A percentile compares a stretch with the other conserved stretches of the same genome.
These are phyloP conservation scores for Acholoe squamosa DNA, from an alignment of 2,888 invertebrate species.

Conservation along the genomic window DNA sequence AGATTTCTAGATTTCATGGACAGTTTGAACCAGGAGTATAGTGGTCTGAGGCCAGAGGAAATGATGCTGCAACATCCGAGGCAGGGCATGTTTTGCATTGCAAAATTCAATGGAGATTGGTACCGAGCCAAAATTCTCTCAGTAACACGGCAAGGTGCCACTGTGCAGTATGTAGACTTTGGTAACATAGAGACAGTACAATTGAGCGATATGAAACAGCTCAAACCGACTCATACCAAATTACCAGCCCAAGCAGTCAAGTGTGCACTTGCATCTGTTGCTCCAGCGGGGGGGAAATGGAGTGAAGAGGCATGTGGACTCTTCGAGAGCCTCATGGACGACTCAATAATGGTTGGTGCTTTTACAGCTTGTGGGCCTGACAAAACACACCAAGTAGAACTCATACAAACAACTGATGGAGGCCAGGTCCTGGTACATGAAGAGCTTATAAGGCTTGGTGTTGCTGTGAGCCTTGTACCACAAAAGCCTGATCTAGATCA, in stretches of 20 bases:
- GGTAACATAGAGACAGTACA: conserved; percentile 75
- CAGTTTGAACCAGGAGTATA: conserved; percentile 45
- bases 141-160: conserved; percentile 68
- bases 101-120: conserved; percentile 75
- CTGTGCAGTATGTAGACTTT: conserved; percentile 81
- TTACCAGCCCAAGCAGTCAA: conserved; percentile 71
- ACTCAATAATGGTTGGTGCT: not conserved
- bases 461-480: not conserved
- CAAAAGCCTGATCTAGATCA: not conserved
- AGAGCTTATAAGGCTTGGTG: not conserved
- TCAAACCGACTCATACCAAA: conserved; percentile 69
- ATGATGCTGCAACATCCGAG: conserved; percentile 14
- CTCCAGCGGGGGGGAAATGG: conserved; percentile 19
- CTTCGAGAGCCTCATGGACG: conserved; percentile 1
- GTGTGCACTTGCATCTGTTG: conserved; percentile 70
- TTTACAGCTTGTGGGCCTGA: conserved; percentile 1
- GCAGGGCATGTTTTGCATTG: conserved; percentile 69
- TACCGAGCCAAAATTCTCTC: conserved; percentile 75
- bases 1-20: conserved; percentile 60
- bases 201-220: conserved; percentile 63
- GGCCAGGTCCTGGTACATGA: conserved; percentile 33
- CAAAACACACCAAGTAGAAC: not conserved
- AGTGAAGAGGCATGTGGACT: not conserved
- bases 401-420: not conserved
- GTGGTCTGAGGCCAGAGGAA: conserved; percentile 7